Percentiles rank a stretch among this genome's conserved stretches.
phyloP scores from a whole-genome alignment of 2,113 vertebrate genomes.

The Chrysemys picta region DNA sequence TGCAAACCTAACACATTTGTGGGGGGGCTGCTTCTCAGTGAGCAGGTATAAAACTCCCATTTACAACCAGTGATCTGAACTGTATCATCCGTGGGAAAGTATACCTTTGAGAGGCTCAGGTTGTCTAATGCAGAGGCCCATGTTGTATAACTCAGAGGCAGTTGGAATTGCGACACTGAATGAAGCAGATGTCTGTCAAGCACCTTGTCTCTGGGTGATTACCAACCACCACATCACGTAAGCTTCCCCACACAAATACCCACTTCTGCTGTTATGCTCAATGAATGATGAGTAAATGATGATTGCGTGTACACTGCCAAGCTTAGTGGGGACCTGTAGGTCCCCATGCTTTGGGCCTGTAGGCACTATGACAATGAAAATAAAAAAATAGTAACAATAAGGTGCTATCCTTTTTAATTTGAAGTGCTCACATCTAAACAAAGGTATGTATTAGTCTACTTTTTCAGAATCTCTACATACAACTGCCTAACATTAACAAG shows the following conservation, averaged over 20 bases:
- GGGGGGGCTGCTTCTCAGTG: background rate
- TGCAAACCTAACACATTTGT: background rate
- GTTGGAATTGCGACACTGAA: background rate
- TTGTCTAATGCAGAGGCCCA: background rate
- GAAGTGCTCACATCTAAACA: background rate
- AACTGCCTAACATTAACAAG: background rate
- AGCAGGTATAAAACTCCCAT: background rate
- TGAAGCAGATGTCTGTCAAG: background rate
- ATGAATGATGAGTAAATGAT: background rate
- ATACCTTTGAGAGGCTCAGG: background rate
- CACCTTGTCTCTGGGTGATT: background rate
- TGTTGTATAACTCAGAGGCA: background rate
- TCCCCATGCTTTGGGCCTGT: background rate
- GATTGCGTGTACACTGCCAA: background rate
- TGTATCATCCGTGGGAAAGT: background rate
- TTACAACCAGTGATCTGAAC: background rate
- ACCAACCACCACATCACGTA: background rate
- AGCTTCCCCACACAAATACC: background rate
- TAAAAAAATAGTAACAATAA: conserved; percentile 15
- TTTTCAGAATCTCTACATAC: background rate
- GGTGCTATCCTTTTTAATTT: background rate
- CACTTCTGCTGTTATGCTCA: background rate
- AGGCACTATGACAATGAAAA: background rate
- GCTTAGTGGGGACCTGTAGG: background rate
- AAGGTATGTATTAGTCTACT: background rate